These are phyloP conservation scores for Pseudobourletiella spinata DNA, from an alignment of 1,140 invertebrate genomes.

Conservation along the genomic window DNA sequence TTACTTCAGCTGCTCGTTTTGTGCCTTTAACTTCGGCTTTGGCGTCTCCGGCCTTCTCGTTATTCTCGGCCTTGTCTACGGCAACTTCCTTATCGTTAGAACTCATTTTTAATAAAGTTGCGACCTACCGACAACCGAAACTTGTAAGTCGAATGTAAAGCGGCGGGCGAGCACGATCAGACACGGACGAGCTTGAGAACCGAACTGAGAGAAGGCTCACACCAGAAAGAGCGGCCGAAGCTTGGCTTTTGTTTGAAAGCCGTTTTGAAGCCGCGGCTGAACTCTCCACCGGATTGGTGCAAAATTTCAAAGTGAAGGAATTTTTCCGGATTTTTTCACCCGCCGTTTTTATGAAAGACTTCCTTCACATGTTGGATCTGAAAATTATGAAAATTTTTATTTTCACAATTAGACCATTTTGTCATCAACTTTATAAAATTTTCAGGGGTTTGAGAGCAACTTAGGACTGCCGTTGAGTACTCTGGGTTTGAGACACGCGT, in stretches of 20 bases:
- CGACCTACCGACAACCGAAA: neutral
- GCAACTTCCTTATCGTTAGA: slow-evolving; percentile 62
- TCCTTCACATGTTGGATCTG: neutral
- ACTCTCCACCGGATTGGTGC: slow-evolving; percentile 17
- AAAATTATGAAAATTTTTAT: neutral
- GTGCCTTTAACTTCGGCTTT: slow-evolving; percentile 75
- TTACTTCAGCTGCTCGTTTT: slow-evolving; percentile 77
- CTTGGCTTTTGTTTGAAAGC: slow-evolving; percentile 25
- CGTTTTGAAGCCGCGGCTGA: slow-evolving; percentile 11
- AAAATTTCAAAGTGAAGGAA: neutral
- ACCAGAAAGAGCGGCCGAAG: slow-evolving; percentile 20
- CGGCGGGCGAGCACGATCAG: neutral
- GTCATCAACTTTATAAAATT: slow-evolving; percentile 8
- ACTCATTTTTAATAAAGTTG: slow-evolving; percentile 51
- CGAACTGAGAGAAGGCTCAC: slow-evolving; percentile 8
- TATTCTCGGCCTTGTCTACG: slow-evolving; percentile 66
- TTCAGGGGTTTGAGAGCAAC: slow-evolving; percentile 33
- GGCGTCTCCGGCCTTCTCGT: slow-evolving; percentile 48
- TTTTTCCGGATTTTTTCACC: slow-evolving; percentile 3
- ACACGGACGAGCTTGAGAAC: slow-evolving; percentile 6
- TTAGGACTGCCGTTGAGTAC: neutral
- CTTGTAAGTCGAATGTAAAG: neutral
- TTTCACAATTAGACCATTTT: neutral
- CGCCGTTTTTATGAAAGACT: neutral
- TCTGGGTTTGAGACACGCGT: slow-evolving; percentile 25